Evolutionary conservation across 2,797 vertebrate species (phyloP).

Genomic region (Acanthis flammea): DNA sequence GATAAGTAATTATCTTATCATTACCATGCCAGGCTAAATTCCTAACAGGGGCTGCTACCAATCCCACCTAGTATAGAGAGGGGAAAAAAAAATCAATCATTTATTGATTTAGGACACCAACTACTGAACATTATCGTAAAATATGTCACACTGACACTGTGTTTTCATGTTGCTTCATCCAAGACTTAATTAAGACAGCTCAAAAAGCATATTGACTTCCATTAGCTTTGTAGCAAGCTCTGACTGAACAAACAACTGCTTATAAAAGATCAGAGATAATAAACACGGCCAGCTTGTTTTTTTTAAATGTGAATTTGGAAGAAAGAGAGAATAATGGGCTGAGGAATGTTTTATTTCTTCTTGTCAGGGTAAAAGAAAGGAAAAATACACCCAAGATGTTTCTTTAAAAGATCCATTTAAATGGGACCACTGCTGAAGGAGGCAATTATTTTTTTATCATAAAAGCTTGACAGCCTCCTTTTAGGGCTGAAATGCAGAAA

Average conservation of each 20-base stretch:
- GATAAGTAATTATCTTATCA: background rate
- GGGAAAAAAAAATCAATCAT: background rate
- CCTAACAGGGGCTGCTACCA: background rate
- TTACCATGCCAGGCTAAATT: background rate
- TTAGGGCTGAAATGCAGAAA: slow-evolving; percentile 44
- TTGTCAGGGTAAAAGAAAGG: slow-evolving; percentile 38
- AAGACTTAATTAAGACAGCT: background rate
- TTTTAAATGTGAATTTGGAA: background rate
- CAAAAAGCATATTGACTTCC: background rate
- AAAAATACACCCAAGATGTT: slow-evolving; percentile 17
- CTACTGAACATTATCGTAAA: background rate
- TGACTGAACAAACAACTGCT: background rate
- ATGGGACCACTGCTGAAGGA: background rate
- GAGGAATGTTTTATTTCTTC: slow-evolving; percentile 16
- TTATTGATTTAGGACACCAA: background rate
- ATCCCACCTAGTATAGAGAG: background rate
- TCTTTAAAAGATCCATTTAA: slow-evolving; percentile 44
- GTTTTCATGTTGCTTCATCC: background rate
- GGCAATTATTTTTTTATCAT: slow-evolving; percentile 49
- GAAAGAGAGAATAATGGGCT: background rate
- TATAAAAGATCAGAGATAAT: background rate
- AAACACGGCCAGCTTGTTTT: background rate
- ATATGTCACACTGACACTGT: background rate
- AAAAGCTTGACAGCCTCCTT: slow-evolving; percentile 53
- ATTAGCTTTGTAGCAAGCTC: background rate